A percentile compares a stretch with the other conserved stretches of the same genome.
These are phyloP conservation scores for Melieria omissa DNA, from an alignment of 2,888 invertebrate genomes.

Conservation along the genomic window DNA sequence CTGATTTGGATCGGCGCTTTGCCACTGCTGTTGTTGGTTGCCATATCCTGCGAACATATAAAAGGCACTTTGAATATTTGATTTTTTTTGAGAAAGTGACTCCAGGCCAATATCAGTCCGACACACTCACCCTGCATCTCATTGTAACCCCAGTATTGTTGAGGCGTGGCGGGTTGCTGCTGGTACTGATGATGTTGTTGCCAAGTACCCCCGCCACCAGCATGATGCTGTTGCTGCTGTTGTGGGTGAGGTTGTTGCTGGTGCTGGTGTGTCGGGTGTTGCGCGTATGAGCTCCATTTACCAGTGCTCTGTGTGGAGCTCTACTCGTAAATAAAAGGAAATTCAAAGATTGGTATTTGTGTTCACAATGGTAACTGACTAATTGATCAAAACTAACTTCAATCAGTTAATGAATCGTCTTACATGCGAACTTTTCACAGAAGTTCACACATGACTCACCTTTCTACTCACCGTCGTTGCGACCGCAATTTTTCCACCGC, in stretches of 20 bases:
- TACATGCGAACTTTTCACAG: constrained; percentile 31
- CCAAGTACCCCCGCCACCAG: constrained; percentile 48
- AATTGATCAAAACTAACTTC: not conserved
- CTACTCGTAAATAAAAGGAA: not conserved
- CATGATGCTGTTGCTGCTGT: constrained; percentile 43
- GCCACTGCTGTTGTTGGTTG: constrained; percentile 60
- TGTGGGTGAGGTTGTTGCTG: constrained; percentile 49
- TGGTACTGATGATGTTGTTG: constrained; percentile 50
- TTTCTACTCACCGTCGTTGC: constrained; percentile 48
- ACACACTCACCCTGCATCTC: constrained; percentile 59
- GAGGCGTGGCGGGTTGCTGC: constrained; percentile 46
- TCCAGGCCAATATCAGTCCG: constrained; percentile 27
- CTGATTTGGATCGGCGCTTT: constrained; percentile 61
- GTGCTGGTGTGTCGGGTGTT: constrained; percentile 48
- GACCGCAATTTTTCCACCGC: constrained; percentile 42
- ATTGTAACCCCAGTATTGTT: constrained; percentile 63
- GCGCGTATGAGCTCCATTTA: constrained; percentile 57
- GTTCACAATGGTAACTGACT: too few species aligned
- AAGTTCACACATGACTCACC: constrained; percentile 30
- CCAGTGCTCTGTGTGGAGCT: constrained; percentile 45
- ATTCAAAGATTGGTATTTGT: not conserved
- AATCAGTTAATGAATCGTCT: constrained; percentile 3
- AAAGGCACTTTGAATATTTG: not conserved
- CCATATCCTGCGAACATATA: constrained; percentile 52
- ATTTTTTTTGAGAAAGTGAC: too few species aligned